Evolutionary conservation across 2,797 vertebrate genomes (phyloP).

Genomic region (Pipistrellus nathusii): DNA sequence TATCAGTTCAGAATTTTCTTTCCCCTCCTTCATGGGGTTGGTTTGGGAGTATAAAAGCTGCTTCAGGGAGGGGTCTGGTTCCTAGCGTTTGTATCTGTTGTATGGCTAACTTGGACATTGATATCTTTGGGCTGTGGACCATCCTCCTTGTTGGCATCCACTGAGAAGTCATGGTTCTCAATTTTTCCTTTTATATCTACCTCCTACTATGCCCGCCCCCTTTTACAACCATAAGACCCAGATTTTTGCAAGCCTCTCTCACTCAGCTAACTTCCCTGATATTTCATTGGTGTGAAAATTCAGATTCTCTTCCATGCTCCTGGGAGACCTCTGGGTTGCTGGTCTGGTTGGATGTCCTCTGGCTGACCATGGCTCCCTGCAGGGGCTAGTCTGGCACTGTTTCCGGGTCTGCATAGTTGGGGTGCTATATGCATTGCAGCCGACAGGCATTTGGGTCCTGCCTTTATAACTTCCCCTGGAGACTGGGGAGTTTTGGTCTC

Average conservation of each 20-base stretch:
- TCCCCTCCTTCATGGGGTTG: neutral
- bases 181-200: neutral
- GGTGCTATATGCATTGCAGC: neutral
- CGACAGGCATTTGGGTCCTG: neutral
- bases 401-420: neutral
- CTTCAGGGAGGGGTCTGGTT: neutral
- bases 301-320: neutral
- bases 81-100: neutral
- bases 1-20: constrained; percentile 3
- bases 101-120: neutral
- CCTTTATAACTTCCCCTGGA: neutral
- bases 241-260: neutral
- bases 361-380: fast-evolving
- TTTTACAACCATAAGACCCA: neutral
- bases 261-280: neutral
- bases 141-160: neutral
- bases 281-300: neutral
- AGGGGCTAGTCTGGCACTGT: too few species aligned
- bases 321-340: neutral
- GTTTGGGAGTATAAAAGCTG: neutral
- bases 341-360: neutral
- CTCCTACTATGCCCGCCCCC: neutral
- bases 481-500: neutral
- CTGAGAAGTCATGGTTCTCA: neutral
- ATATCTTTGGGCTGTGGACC: neutral